A percentile compares a stretch with the other conserved stretches of the same genome.
phyloP scores from a whole-genome alignment of 2,888 invertebrate species.

The Mesochorus sp. region DNA sequence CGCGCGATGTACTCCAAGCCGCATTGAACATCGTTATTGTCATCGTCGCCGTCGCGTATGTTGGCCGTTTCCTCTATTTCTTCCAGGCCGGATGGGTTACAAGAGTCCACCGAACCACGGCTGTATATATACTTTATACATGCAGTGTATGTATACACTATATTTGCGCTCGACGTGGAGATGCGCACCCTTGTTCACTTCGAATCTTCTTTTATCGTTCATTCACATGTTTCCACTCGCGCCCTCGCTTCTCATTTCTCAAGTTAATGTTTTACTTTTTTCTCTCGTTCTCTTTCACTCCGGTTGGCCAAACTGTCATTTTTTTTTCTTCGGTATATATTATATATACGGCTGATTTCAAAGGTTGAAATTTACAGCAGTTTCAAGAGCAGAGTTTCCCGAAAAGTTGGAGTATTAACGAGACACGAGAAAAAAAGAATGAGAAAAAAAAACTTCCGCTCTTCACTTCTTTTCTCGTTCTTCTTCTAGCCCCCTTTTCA shows the following conservation, averaged over 20 bases:
- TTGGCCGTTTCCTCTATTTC: slow-evolving; percentile 10
- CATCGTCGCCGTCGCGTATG: not conserved
- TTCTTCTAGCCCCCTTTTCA: slow-evolving; percentile 24
- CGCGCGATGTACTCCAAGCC: not conserved
- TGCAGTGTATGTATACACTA: too few relatives aligned
- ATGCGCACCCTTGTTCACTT: slow-evolving; percentile 31
- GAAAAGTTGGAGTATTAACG: slow-evolving; percentile 45
- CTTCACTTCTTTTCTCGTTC: slow-evolving; percentile 32
- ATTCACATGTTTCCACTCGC: slow-evolving; percentile 32
- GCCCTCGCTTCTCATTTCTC: not conserved
- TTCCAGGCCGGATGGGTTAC: slow-evolving; percentile 17
- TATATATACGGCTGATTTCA: not conserved
- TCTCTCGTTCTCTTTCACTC: not conserved
- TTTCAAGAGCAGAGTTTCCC: slow-evolving; percentile 27
- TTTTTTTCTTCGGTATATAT: not conserved
- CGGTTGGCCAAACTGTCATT: not conserved
- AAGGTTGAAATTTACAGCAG: slow-evolving; percentile 33
- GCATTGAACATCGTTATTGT: slow-evolving; percentile 19
- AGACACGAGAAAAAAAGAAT: slow-evolving; percentile 23
- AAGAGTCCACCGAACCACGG: slow-evolving; percentile 11
- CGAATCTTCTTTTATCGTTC: slow-evolving; percentile 54
- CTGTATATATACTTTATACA: slow-evolving; percentile 6
- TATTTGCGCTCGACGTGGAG: too few relatives aligned
- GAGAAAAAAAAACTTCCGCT: slow-evolving; percentile 32
- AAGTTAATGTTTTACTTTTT: not conserved